phyloP scores from a whole-genome alignment of 2,888 invertebrate species.

The Exocentrus adspersus region DNA sequence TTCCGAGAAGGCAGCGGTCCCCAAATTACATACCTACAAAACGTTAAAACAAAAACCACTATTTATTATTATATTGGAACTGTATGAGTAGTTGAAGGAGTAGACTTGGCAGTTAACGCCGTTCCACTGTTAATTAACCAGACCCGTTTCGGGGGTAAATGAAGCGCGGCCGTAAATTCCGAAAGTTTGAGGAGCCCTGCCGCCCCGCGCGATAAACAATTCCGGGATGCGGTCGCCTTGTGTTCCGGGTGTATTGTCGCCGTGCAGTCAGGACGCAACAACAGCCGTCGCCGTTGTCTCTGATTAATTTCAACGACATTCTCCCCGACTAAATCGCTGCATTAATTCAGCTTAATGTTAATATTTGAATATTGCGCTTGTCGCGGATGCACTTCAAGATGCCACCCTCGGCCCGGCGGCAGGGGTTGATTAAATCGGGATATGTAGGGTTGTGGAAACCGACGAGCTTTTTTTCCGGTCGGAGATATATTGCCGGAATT shows the following conservation, averaged over 20 bases:
- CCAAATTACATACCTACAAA: too few relatives aligned
- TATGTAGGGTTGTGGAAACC: not conserved
- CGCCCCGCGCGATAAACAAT: not conserved
- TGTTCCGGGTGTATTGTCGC: constrained; percentile 45
- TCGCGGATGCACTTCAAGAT: constrained; percentile 11
- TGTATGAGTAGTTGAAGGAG: too few relatives aligned
- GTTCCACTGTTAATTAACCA: too few relatives aligned
- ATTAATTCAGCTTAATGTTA: constrained; percentile 31
- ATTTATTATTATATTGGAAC: too few relatives aligned
- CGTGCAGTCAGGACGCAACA: constrained; percentile 50
- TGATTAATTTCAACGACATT: constrained; percentile 52
- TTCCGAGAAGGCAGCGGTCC: too few relatives aligned
- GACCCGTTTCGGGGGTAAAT: too few relatives aligned
- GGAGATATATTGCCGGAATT: not conserved
- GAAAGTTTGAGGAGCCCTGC: constrained; percentile 1
- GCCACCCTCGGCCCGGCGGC: too few relatives aligned
- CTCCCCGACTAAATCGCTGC: constrained; percentile 36
- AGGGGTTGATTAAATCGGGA: not conserved
- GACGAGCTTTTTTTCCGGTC: not conserved
- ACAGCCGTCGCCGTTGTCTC: constrained; percentile 51
- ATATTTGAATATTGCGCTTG: constrained; percentile 20
- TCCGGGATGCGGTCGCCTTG: constrained; percentile 20
- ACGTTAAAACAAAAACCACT: too few relatives aligned
- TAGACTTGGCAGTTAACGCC: too few relatives aligned
- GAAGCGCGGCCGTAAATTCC: constrained; percentile 15